A percentile compares a stretch with the other conserved stretches of the same genome.
phyloP scores from a whole-genome alignment of 2,113 vertebrate genomes.

The Alexandromys fortis region DNA sequence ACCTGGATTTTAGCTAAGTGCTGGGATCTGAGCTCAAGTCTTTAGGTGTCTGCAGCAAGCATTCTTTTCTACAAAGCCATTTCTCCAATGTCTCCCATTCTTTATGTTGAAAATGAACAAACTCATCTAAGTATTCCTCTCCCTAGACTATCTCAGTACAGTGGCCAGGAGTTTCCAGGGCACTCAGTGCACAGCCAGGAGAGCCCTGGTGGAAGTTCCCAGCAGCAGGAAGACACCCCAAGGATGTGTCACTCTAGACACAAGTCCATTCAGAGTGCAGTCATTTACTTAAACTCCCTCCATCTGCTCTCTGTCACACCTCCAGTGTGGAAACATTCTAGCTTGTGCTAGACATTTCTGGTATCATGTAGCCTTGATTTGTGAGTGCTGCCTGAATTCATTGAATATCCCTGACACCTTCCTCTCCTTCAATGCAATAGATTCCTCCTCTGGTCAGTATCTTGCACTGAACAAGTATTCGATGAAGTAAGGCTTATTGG shows the following conservation, averaged over 20 bases:
- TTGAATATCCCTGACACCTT: not conserved
- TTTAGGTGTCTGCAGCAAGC: not conserved
- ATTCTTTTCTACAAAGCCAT: not conserved
- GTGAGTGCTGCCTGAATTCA: not conserved
- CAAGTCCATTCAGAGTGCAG: not conserved
- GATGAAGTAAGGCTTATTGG: not conserved
- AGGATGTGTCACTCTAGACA: not conserved
- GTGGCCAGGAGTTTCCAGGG: not conserved
- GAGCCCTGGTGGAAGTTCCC: not conserved
- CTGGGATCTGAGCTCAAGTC: not conserved
- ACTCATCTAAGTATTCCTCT: not conserved
- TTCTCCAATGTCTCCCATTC: not conserved
- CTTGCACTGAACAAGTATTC: slow-evolving; percentile 17
- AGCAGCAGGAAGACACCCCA: not conserved
- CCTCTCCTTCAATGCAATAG: not conserved
- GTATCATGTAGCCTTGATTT: not conserved
- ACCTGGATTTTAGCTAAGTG: not conserved
- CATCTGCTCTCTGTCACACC: not conserved
- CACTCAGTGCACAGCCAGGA: not conserved
- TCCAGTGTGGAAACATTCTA: not conserved
- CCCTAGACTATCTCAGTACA: not conserved
- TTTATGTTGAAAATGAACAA: not conserved
- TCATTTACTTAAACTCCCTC: not conserved
- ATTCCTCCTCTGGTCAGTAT: slow-evolving; percentile 32
- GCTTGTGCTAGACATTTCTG: not conserved